A percentile compares a stretch with the other conserved stretches of the same genome.
Evolutionary conservation across 2,888 invertebrate species (phyloP).

Genomic region (Myopa testacea): DNA sequence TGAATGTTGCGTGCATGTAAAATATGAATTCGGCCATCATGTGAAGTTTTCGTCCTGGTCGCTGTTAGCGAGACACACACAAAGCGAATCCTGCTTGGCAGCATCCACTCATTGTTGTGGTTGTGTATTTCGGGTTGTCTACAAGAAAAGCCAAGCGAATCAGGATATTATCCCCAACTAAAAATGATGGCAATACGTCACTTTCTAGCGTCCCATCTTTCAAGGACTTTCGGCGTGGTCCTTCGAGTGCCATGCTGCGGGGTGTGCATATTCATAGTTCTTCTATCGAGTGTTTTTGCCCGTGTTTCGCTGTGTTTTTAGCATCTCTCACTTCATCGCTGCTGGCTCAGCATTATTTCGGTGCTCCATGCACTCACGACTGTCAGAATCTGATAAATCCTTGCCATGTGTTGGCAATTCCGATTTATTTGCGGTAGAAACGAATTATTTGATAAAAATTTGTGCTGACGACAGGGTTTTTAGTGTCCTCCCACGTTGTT

Average conservation of each 20-base stretch:
- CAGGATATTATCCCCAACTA: slow-evolving; percentile 49
- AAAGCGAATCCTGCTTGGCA: background rate
- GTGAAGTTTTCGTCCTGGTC: slow-evolving; percentile 9
- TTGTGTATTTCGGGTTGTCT: background rate
- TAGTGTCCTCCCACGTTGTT: background rate
- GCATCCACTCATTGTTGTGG: slow-evolving; percentile 5
- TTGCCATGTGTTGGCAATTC: slow-evolving; percentile 1
- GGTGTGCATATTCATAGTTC: slow-evolving; percentile 18
- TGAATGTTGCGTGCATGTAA: slow-evolving; percentile 33
- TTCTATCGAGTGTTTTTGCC: slow-evolving; percentile 3
- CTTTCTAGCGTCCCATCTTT: slow-evolving; percentile 47
- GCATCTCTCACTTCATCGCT: background rate
- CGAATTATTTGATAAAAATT: slow-evolving; percentile 28
- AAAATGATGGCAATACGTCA: slow-evolving; percentile 54
- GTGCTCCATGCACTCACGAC: background rate
- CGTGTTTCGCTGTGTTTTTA: background rate
- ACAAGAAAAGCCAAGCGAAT: slow-evolving; percentile 23
- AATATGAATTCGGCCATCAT: slow-evolving; percentile 34
- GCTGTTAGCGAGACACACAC: background rate
- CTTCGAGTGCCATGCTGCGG: background rate
- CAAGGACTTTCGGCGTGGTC: slow-evolving; percentile 43
- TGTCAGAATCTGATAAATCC: slow-evolving; percentile 1
- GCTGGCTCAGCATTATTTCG: background rate
- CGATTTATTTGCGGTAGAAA: slow-evolving; percentile 14
- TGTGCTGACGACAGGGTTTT: slow-evolving; percentile 15